Percentiles rank a stretch among this genome's conserved stretches.
Evolutionary conservation across 1,140 invertebrate species (phyloP).

Genomic region (Diachasmimorpha longicaudata): DNA sequence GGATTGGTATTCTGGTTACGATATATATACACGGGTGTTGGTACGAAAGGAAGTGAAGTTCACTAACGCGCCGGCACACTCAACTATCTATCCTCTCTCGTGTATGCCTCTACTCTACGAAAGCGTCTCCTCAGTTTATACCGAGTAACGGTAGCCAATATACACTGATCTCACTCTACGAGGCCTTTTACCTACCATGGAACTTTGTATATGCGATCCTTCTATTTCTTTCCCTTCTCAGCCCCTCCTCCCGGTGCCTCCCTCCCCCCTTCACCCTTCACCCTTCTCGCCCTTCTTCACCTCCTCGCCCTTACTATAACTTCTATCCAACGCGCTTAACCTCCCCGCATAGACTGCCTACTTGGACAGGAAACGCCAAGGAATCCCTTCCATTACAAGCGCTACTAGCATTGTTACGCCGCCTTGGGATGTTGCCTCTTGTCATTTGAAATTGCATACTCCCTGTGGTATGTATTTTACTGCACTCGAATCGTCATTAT

Average conservation of each 20-base stretch:
- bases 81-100: slow-evolving; percentile 18
- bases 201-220: slow-evolving; percentile 50
- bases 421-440: slow-evolving; percentile 23
- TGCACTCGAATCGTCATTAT: too few species aligned
- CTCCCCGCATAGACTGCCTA: slow-evolving; percentile 2
- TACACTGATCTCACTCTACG: neutral
- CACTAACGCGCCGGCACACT: slow-evolving; percentile 21
- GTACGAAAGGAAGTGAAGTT: slow-evolving; percentile 34
- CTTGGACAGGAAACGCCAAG: slow-evolving; percentile 44
- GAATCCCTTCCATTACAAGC: slow-evolving; percentile 42
- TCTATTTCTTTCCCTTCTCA: slow-evolving; percentile 24
- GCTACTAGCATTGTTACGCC: slow-evolving; percentile 45
- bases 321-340: neutral
- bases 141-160: slow-evolving; percentile 45
- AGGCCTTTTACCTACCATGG: slow-evolving; percentile 15
- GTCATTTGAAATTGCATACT: slow-evolving; percentile 14
- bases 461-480: too few species aligned
- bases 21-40: slow-evolving; percentile 22
- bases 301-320: neutral
- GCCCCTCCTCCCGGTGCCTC: neutral
- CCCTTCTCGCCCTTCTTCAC: neutral
- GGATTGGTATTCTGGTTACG: slow-evolving; percentile 27
- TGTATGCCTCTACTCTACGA: slow-evolving; percentile 16
- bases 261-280: neutral
- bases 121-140: slow-evolving; percentile 7